Evolutionary conservation across 2,113 vertebrate species (phyloP), one percentile per base, ranked within the genome.

Genomic region (Accipiter virgatus): DNA sequence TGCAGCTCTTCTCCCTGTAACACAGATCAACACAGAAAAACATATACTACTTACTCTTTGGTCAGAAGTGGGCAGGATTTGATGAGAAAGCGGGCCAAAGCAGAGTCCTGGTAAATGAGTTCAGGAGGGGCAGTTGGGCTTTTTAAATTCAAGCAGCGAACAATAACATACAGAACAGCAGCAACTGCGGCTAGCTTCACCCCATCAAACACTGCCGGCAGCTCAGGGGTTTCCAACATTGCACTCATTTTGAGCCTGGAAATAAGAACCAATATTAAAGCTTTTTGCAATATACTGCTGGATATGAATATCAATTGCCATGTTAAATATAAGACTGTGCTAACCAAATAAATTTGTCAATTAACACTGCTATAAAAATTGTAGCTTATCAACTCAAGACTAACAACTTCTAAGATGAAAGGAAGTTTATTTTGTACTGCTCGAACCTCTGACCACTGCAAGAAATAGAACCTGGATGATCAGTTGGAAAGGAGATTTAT

Each of bases 161-260:
- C 99, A 6, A 99, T 98, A 91, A 99, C 96, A 38, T 99, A 99
- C 1, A 99, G 98, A 77, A 99, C 98, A 2, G 99, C 99, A 67
- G 99, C 99, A 16, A 99, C 99, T 0, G 99, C 99, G 0, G 99
- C 99, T 85, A 99, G 95, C 98, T 99, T 99, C 98, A 99, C 98
- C 91, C 99, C 99, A 4, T 99, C 99, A 43, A 99, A 99, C 97
- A 99, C 99, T 1, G 99, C 99, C 0, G 99, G 99, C 97, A 99
- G 98, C 98, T 99, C 99, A 0, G 99, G 98, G n/a, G 98, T 98
- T 92, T 98, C 98, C 97, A 98, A 56, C 96, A 98, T 98, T 13
- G 94, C 23, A 83, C 95, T 98, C 98, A 98, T 98, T 88, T 95
- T 98, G 97, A 91, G 72, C 93, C 97, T 97, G 88, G 29, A 93